These are phyloP conservation scores for Pomatostomus ruficeps DNA, from an alignment of 2,113 vertebrate species.

Conservation along the genomic window DNA sequence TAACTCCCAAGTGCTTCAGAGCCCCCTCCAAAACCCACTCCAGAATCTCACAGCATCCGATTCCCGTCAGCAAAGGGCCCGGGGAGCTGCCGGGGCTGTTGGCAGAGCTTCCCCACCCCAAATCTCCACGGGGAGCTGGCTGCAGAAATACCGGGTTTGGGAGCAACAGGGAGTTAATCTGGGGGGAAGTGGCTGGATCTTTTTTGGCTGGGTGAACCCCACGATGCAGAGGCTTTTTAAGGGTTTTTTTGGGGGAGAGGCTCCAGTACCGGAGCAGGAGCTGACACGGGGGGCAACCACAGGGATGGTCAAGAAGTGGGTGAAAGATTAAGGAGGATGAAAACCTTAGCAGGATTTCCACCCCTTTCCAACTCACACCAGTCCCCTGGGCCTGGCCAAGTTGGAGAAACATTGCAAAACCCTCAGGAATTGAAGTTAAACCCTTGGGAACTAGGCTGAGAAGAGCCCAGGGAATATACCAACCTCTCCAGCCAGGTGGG, in stretches of 20 bases:
- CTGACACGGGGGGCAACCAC: fast-evolving
- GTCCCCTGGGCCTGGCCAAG: neutral
- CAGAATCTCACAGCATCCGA: neutral
- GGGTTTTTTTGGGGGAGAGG: neutral
- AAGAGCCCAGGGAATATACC: neutral
- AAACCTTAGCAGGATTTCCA: neutral
- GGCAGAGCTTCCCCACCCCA: neutral
- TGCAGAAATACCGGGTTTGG: neutral
- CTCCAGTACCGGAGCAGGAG: fast-evolving
- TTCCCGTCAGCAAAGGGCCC: neutral
- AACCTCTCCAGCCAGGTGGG: neutral
- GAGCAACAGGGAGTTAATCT: neutral
- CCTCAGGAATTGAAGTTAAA: neutral
- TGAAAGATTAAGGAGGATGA: neutral
- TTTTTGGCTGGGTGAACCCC: neutral
- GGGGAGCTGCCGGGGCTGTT: neutral
- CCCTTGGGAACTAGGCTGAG: neutral
- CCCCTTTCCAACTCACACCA: fast-evolving
- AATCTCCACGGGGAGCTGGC: neutral
- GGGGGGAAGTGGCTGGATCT: neutral
- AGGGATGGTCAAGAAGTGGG: neutral
- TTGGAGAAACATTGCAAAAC: neutral
- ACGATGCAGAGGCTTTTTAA: neutral
- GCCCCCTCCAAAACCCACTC: neutral
- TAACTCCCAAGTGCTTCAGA: neutral